Conservation (phyloP, 1,140 invertebrate species). For the Drosophila truncata region DNA sequence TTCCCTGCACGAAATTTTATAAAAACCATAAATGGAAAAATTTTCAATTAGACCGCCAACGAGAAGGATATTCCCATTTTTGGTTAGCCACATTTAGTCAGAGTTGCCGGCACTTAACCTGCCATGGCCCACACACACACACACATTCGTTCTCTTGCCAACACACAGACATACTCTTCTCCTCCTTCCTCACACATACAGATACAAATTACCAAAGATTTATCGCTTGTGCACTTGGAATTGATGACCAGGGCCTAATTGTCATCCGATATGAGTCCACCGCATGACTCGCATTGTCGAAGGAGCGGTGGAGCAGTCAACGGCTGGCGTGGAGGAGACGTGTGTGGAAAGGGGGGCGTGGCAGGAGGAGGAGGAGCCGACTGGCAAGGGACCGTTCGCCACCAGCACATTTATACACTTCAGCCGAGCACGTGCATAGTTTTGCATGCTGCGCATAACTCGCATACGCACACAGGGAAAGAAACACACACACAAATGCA, state of each 20-base stretch:
- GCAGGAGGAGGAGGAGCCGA: slow-evolving; percentile 26
- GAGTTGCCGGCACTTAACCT: slow-evolving; percentile 58
- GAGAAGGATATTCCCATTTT: slow-evolving; percentile 54
- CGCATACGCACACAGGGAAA: slow-evolving; percentile 28
- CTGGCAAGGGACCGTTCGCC: slow-evolving; percentile 52
- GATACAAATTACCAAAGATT: slow-evolving; percentile 81
- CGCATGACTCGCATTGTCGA: slow-evolving; percentile 81
- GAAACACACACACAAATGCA: slow-evolving; percentile 46
- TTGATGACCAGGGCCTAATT: slow-evolving; percentile 84
- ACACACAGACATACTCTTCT: not conserved
- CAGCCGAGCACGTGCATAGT: slow-evolving; percentile 78
- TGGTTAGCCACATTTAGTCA: slow-evolving; percentile 61
- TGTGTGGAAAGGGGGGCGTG: slow-evolving; percentile 27
- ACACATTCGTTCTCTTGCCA: not conserved
- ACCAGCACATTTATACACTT: slow-evolving; percentile 80
- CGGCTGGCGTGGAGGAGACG: slow-evolving; percentile 9
- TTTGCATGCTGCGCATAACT: slow-evolving; percentile 83
- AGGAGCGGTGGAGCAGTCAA: slow-evolving; percentile 48
- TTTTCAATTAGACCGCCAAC: slow-evolving; percentile 69
- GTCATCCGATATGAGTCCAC: slow-evolving; percentile 83
- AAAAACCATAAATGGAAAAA: slow-evolving; percentile 28
- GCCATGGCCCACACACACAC: slow-evolving; percentile 20
- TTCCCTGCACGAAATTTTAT: slow-evolving; percentile 15
- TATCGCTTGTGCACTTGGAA: slow-evolving; percentile 82
- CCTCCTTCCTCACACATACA: slow-evolving; percentile 36